A percentile compares a stretch with the other conserved stretches of the same genome.
Evolutionary conservation across 2,797 vertebrate species (phyloP).

Genomic region (Gymnocypris eckloni): DNA sequence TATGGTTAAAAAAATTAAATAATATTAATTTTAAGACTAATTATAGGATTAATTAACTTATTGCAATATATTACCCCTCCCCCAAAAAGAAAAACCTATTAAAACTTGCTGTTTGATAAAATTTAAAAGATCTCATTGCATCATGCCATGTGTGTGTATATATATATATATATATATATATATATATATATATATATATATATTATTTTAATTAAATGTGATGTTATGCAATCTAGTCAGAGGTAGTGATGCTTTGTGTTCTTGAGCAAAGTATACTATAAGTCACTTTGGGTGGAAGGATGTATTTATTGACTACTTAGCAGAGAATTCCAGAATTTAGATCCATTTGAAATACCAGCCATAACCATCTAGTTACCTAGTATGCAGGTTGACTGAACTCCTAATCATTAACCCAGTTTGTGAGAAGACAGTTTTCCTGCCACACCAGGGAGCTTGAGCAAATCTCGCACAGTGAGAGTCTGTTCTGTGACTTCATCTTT

Average conservation of each 20-base stretch:
- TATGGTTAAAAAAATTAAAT: no score
- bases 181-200: no score
- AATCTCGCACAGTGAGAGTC: constrained; percentile 43
- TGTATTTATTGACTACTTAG: not conserved
- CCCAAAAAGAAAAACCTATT: not conserved
- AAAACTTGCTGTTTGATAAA: not conserved
- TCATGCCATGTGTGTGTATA: not conserved
- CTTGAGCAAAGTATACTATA: not conserved
- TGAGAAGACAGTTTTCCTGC: not conserved
- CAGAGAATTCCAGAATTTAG: not conserved
- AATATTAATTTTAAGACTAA: not conserved
- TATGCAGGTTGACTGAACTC: not conserved
- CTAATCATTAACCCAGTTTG: constrained; percentile 42
- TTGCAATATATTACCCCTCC: not conserved
- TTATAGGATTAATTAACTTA: not conserved
- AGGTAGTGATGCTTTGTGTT: not conserved
- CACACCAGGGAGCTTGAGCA: constrained; percentile 10
- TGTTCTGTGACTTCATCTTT: constrained; percentile 46
- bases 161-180: no score
- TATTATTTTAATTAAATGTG: not conserved
- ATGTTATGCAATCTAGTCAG: not conserved
- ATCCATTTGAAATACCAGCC: not conserved
- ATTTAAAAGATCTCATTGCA: not conserved
- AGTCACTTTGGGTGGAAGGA: not conserved
- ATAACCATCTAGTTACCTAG: not conserved